phyloP scores from a whole-genome alignment of 2,888 invertebrate species.

The Lumbricus terrestris region DNA sequence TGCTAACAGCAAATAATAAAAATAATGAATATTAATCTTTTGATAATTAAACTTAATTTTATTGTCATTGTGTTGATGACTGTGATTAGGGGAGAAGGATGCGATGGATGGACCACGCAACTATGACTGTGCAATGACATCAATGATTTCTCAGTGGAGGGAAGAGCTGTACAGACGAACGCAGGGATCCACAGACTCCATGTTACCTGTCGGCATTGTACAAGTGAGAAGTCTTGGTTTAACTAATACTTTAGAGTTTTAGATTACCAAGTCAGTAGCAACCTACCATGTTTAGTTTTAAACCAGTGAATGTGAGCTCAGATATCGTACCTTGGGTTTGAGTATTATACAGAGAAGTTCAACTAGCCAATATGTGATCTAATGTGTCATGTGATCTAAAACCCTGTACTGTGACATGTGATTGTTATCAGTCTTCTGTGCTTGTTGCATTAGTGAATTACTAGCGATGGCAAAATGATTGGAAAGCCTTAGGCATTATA shows the following conservation, averaged over 20 bases:
- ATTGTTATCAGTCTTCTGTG: not conserved
- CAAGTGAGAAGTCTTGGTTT: constrained; percentile 36
- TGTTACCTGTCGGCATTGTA: constrained; percentile 44
- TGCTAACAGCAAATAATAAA: not conserved
- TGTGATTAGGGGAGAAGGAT: constrained; percentile 28
- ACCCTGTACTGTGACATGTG: not conserved
- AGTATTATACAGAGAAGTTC: not conserved
- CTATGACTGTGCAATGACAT: constrained; percentile 41
- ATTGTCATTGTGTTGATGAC: not conserved
- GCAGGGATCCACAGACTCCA: constrained; percentile 33
- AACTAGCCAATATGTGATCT: not conserved
- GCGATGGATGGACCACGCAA: constrained; percentile 14
- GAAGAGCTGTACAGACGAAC: constrained; percentile 35
- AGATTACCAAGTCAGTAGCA: not conserved
- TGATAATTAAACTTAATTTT: not conserved
- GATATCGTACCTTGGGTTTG: not conserved
- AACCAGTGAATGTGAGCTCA: not conserved
- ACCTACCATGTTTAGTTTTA: not conserved
- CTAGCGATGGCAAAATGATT: not conserved
- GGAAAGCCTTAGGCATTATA: not conserved
- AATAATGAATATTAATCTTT: not conserved
- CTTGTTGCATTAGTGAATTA: not conserved
- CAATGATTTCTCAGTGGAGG: constrained; percentile 43
- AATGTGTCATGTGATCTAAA: no score
- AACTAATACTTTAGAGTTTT: not conserved